Evolutionary conservation across 2,113 vertebrate genomes (phyloP).

Genomic region (Spilogale gracilis): DNA sequence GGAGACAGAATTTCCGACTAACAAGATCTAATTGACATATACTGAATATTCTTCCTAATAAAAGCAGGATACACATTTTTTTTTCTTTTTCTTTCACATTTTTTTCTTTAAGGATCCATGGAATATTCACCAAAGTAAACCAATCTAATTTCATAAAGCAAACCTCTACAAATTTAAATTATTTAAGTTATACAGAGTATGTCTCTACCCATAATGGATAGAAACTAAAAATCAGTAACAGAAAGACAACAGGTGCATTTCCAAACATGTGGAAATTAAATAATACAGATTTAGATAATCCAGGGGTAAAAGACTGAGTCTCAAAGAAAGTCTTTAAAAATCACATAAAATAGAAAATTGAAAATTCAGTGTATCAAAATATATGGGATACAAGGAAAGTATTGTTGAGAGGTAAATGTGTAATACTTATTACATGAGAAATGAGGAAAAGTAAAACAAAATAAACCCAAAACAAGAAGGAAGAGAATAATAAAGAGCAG

Average conservation of each 20-base stretch:
- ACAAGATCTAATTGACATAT: not conserved
- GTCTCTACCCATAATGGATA: not conserved
- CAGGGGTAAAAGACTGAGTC: not conserved
- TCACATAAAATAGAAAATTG: not conserved
- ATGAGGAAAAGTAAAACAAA: not conserved
- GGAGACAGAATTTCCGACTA: not conserved
- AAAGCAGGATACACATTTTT: not conserved
- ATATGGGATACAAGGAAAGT: not conserved
- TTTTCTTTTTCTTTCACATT: too few species aligned
- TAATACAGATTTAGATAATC: not conserved
- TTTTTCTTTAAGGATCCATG: not conserved
- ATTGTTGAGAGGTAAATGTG: not conserved
- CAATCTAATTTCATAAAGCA: not conserved
- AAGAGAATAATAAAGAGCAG: not conserved
- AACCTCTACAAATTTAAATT: not conserved
- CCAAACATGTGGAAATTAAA: not conserved
- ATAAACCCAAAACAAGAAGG: not conserved
- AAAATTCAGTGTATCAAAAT: not conserved
- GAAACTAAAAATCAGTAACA: not conserved
- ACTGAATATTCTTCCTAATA: not conserved
- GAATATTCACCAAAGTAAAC: not conserved
- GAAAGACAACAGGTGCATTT: not conserved
- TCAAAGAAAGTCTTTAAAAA: not conserved
- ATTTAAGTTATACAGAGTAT: not conserved
- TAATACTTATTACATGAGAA: not conserved